A percentile compares a stretch with the other conserved stretches of the same genome.
Evolutionary conservation across 2,113 vertebrate species (phyloP).

Genomic region (Hucho hucho): DNA sequence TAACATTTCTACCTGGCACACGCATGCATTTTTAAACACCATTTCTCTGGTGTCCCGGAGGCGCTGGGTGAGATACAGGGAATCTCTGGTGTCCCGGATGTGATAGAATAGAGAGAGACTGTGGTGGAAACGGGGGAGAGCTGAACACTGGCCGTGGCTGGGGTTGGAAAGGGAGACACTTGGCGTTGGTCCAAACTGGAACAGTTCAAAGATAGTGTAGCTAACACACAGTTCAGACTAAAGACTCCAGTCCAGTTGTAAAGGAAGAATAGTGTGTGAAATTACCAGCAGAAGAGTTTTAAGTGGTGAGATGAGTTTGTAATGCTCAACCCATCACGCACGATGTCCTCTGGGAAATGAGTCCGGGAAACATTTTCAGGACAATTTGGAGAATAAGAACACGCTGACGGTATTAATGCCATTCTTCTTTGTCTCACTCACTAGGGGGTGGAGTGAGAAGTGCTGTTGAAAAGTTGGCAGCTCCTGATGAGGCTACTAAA

Average conservation of each 20-base stretch:
- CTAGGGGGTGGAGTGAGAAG: conserved; percentile 20
- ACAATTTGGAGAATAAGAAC: conserved; percentile 18
- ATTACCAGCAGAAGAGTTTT: conserved; percentile 15
- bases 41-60: conserved; percentile 24
- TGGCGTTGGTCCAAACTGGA: neutral
- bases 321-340: no score
- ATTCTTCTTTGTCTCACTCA: conserved; percentile 20
- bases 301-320: conserved; percentile 2
- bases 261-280: conserved; percentile 10
- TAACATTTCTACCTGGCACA: conserved; percentile 64
- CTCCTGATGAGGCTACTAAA: neutral
- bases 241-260: conserved; percentile 1
- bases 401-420: conserved; percentile 55
- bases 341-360: neutral
- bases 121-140: neutral
- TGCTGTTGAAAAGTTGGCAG: conserved; percentile 32
- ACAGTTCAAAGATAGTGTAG: conserved; percentile 1
- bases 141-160: neutral
- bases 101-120: neutral
- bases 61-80: conserved; percentile 21
- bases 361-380: conserved; percentile 35
- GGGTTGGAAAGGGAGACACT: neutral
- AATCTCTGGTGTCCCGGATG: neutral
- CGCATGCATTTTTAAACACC: conserved; percentile 64
- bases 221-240: neutral